Conservation (phyloP, 2,888 invertebrate genomes). For the Embidobia sp. region DNA sequence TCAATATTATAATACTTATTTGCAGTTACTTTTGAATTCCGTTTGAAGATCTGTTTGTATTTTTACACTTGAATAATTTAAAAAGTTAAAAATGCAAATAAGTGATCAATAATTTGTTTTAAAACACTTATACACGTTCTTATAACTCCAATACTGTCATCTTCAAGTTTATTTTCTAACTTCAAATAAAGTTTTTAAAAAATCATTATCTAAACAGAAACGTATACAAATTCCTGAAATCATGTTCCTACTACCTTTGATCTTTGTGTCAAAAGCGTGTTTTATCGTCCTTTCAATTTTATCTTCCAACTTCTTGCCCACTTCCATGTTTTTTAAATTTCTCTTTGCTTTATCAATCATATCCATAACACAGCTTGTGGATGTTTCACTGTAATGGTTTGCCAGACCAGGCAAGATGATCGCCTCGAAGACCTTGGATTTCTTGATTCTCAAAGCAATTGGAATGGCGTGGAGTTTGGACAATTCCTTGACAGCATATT, state of each 20-base stretch:
- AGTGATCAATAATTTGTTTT: too few relatives aligned
- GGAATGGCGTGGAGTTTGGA: conserved; percentile 76
- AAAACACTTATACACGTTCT: too few relatives aligned
- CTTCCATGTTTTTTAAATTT: conserved; percentile 69
- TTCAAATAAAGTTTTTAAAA: too few relatives aligned
- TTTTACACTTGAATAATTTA: too few relatives aligned
- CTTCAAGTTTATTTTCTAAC: too few relatives aligned
- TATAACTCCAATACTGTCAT: too few relatives aligned
- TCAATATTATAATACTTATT: too few relatives aligned
- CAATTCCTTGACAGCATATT: conserved; percentile 73
- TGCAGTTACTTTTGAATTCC: too few relatives aligned
- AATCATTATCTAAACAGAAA: too few relatives aligned
- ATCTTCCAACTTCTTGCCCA: conserved; percentile 69
- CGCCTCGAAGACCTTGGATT: conserved; percentile 73
- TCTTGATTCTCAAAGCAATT: conserved; percentile 73
- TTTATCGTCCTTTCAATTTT: conserved; percentile 72
- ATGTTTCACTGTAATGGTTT: conserved; percentile 66
- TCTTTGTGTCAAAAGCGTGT: conserved; percentile 22
- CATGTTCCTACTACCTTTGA: conserved; percentile 15
- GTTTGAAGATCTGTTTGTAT: too few relatives aligned
- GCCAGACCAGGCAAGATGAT: conserved; percentile 68
- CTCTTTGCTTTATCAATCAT: conserved; percentile 72
- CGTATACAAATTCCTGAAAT: too few relatives aligned
- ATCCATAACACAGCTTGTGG: conserved; percentile 69
- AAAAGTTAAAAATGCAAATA: too few relatives aligned